Conservation (phyloP, 2,113 vertebrate species). For the Centrocercus urophasianus region DNA sequence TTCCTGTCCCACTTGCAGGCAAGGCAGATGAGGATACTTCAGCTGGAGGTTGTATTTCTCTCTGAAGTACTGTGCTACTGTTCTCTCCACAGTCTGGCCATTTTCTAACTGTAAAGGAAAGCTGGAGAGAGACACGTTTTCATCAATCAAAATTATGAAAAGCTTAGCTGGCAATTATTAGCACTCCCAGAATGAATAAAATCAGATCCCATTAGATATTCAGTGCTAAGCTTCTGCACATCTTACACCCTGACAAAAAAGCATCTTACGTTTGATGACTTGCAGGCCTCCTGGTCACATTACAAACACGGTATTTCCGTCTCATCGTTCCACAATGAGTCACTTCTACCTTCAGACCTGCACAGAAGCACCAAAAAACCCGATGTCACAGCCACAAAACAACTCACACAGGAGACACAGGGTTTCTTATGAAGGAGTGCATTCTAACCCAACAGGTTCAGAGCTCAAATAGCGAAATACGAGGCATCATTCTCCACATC, state of each 20-base stretch:
- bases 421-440: accelerated
- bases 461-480: not conserved
- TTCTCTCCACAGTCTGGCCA: conserved; percentile 98
- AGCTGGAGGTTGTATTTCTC: conserved; percentile 98
- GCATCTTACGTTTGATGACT: conserved; percentile 96
- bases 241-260: conserved; percentile 2
- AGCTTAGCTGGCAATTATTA: not conserved
- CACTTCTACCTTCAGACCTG: conserved; percentile 99
- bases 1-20: conserved; percentile 98
- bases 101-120: conserved; percentile 98
- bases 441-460: not conserved
- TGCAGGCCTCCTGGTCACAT: conserved; percentile 95
- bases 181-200: not conserved
- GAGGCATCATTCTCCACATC: not conserved
- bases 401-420: not conserved
- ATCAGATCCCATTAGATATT: not conserved
- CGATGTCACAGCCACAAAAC: not conserved
- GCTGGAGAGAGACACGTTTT: conserved; percentile 73
- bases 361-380: conserved; percentile 51
- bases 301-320: conserved; percentile 98
- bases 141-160: not conserved
- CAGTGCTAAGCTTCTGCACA: not conserved
- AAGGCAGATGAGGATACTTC: conserved; percentile 98
- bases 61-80: conserved; percentile 99
- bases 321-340: conserved; percentile 99